A percentile compares a stretch with the other conserved stretches of the same genome.
phyloP scores from a whole-genome alignment of 2,888 invertebrate species.

The Campoplex nolae region DNA sequence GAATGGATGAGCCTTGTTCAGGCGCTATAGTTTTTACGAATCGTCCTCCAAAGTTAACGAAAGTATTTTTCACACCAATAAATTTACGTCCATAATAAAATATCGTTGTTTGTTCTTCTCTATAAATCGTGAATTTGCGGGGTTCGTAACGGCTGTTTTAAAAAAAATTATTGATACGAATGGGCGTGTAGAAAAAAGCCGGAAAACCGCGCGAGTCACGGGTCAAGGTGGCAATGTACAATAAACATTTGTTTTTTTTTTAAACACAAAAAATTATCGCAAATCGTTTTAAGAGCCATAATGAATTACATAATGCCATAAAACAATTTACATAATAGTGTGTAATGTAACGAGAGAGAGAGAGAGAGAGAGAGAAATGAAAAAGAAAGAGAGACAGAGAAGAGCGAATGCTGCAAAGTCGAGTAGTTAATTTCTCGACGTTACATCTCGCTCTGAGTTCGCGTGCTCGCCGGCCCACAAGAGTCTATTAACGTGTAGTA shows the following conservation, averaged over 20 bases:
- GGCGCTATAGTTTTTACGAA: conserved; percentile 58
- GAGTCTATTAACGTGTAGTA: conserved; percentile 80
- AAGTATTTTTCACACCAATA: conserved; percentile 69
- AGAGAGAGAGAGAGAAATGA: conserved; percentile 25
- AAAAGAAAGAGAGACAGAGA: neutral
- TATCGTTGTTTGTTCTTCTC: conserved; percentile 6
- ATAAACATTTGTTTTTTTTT: conserved; percentile 71
- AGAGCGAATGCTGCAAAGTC: conserved; percentile 64
- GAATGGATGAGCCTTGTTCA: conserved; percentile 37
- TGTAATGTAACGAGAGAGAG: conserved; percentile 50
- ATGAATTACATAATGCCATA: conserved; percentile 84
- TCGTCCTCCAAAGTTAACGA: conserved; percentile 69
- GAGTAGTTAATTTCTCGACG: conserved; percentile 65
- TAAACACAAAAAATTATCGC: conserved; percentile 44
- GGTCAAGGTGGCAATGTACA: conserved; percentile 80
- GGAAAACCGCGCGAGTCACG: conserved; percentile 64
- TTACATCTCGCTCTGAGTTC: conserved; percentile 63
- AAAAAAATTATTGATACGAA: neutral
- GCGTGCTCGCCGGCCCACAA: conserved; percentile 76
- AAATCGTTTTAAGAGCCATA: conserved; percentile 82
- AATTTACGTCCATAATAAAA: conserved; percentile 59
- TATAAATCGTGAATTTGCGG: conserved; percentile 44
- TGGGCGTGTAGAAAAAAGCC: conserved; percentile 40
- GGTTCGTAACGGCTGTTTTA: conserved; percentile 10
- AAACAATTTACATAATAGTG: conserved; percentile 79